These are phyloP conservation scores for Agrotis puta DNA, from an alignment of 2,888 invertebrate species.

Conservation along the genomic window DNA sequence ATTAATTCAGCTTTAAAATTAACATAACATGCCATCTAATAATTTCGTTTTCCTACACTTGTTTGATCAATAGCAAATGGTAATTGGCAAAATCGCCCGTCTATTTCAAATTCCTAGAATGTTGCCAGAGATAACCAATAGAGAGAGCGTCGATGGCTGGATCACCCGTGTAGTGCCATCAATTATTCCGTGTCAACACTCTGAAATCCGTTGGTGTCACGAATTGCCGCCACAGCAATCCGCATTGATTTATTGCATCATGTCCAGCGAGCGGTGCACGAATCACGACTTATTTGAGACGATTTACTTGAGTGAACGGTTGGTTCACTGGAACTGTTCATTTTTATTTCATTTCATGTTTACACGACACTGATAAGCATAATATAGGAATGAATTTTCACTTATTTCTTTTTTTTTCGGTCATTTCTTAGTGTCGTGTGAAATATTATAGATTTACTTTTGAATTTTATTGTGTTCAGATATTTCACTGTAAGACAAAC, in stretches of 20 bases:
- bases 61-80: too few species aligned
- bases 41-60: too few species aligned
- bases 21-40: too few species aligned
- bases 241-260: constrained; percentile 30
- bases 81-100: not conserved
- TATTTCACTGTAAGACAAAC: not conserved
- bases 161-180: constrained; percentile 19
- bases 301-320: not conserved
- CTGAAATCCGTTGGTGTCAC: constrained; percentile 15
- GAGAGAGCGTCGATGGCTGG: not conserved
- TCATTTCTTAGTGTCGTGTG: not conserved
- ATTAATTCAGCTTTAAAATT: too few species aligned
- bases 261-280: not conserved
- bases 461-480: not conserved
- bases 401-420: not conserved
- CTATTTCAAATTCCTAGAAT: not conserved
- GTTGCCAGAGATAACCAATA: not conserved
- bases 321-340: not conserved
- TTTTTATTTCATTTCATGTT: not conserved
- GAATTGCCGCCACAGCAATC: not conserved
- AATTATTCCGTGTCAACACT: constrained; percentile 45
- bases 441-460: not conserved
- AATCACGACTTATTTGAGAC: not conserved
- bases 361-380: not conserved
- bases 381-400: not conserved